Conservation (phyloP, 92 coral and sea anemone species). For the Parazoanthus atlanticus region DNA sequence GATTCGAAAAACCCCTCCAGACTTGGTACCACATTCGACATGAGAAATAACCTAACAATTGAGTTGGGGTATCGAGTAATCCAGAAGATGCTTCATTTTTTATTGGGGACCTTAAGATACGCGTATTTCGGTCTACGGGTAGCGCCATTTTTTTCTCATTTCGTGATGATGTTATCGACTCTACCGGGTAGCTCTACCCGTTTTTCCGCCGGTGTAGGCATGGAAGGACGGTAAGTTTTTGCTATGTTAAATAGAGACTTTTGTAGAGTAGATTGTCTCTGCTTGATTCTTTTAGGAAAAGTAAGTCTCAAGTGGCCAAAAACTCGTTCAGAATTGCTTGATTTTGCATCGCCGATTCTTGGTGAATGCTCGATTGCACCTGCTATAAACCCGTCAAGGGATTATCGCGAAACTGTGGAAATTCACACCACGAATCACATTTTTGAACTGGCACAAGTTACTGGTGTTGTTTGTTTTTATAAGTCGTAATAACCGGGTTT, state of each 20-base stretch:
- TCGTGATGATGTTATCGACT: background rate
- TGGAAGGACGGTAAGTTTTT: conserved; percentile 5
- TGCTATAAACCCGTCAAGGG: conserved; percentile 8
- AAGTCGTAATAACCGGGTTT: background rate
- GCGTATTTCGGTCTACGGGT: no score
- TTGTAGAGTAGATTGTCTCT: conserved; percentile 12
- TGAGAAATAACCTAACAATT: no score
- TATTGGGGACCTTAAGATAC: no score
- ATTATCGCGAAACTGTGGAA: conserved; percentile 12
- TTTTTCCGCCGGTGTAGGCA: background rate
- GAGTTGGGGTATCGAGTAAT: no score
- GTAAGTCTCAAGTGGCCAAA: conserved; percentile 16
- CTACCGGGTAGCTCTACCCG: conserved; percentile 7
- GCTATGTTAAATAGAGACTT: conserved; percentile 18
- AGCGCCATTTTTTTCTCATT: no score
- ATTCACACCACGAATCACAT: conserved; percentile 22
- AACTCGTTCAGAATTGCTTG: conserved; percentile 6
- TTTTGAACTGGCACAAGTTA: conserved; percentile 8
- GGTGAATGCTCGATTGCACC: conserved; percentile 17
- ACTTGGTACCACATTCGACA: no score
- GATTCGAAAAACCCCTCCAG: no score
- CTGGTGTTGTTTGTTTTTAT: conserved; percentile 1
- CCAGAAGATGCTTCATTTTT: no score
- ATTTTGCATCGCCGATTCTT: conserved; percentile 22
- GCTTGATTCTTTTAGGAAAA: conserved; percentile 23